These are phyloP conservation scores for Diplodus sargus DNA, from an alignment of 2,797 vertebrate species.

Conservation along the genomic window DNA sequence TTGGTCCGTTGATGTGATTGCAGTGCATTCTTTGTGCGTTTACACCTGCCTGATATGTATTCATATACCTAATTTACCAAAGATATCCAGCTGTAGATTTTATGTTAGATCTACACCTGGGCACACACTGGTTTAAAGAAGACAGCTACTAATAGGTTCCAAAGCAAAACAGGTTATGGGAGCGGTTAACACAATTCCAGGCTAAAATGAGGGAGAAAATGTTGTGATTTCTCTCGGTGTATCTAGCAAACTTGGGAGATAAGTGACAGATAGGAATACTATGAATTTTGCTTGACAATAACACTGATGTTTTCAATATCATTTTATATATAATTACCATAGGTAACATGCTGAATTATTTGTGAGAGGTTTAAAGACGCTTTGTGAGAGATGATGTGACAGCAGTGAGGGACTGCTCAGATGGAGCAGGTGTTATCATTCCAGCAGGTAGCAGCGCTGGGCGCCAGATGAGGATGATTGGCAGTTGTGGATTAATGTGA, in stretches of 20 bases:
- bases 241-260: background rate
- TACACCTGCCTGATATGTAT: no score
- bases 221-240: background rate
- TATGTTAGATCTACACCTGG: no score
- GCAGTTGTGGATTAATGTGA: constrained; percentile 50
- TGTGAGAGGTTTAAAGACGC: background rate
- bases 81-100: no score
- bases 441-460: constrained; percentile 50
- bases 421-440: constrained; percentile 55
- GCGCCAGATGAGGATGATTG: constrained; percentile 63
- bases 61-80: no score
- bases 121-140: no score
- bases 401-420: constrained; percentile 29
- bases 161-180: no score
- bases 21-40: no score
- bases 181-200: no score
- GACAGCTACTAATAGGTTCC: no score
- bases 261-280: no score
- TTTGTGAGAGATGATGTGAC: constrained; percentile 26
- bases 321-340: background rate
- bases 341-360: constrained; percentile 12
- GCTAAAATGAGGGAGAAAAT: background rate
- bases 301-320: background rate
- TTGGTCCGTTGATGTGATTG: no score
- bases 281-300: background rate